phyloP scores from a whole-genome alignment of 2,797 vertebrate genomes.

The Furcifer pardalis region DNA sequence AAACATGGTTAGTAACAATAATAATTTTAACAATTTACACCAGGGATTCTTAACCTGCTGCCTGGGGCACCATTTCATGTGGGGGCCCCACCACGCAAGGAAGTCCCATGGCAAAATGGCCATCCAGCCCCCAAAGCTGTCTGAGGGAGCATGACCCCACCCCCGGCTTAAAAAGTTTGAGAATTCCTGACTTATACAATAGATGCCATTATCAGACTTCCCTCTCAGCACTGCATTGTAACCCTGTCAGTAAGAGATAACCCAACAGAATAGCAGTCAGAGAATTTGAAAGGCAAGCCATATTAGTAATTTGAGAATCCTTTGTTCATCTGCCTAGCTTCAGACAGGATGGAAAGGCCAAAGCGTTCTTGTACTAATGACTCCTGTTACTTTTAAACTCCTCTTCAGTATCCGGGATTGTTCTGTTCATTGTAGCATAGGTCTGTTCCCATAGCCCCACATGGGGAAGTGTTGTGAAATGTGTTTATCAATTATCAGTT shows the following conservation, averaged over 20 bases:
- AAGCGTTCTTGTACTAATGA: too few relatives aligned
- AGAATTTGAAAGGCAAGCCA: not conserved
- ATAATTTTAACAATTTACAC: not conserved
- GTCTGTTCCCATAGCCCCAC: not conserved
- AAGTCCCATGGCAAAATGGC: too few relatives aligned
- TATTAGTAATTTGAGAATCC: not conserved
- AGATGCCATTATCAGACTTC: not conserved
- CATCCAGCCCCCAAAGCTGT: too few relatives aligned
- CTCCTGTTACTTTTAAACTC: not conserved
- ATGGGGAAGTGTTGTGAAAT: not conserved
- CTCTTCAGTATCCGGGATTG: not conserved
- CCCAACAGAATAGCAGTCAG: not conserved
- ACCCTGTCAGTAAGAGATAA: not conserved
- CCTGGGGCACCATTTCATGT: too few relatives aligned
- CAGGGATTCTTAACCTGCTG: too few relatives aligned
- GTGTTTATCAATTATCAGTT: not conserved
- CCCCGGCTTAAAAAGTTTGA: too few relatives aligned
- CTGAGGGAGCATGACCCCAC: too few relatives aligned
- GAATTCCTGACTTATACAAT: not conserved
- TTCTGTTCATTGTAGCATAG: not conserved
- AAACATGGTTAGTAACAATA: not conserved
- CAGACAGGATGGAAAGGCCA: not conserved
- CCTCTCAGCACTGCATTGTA: not conserved
- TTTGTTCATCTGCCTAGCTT: not conserved
- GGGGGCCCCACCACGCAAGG: too few relatives aligned